Percentiles rank a stretch among this genome's conserved stretches.
Conservation (phyloP, 2,113 vertebrate genomes). For the Cyprinodon variegatus region DNA sequence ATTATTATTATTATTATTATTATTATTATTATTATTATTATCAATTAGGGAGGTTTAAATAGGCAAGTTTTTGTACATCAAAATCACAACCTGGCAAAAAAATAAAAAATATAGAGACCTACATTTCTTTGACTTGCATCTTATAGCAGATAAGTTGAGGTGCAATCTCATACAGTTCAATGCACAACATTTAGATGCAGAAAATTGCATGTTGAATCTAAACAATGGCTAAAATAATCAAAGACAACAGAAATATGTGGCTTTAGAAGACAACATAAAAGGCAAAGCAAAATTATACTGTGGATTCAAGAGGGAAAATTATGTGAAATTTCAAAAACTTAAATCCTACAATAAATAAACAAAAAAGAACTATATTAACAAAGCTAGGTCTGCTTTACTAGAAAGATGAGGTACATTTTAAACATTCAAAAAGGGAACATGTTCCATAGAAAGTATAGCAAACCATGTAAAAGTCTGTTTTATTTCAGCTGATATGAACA, state of each 20-base stretch:
- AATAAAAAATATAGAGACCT: constrained; percentile 44
- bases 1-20: too few relatives aligned
- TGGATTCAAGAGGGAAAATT: not conserved
- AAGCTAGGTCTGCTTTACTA: not conserved
- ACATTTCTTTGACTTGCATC: constrained; percentile 49
- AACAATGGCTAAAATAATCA: constrained; percentile 36
- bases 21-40: too few relatives aligned
- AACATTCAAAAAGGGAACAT: constrained; percentile 6
- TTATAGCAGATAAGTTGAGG: constrained; percentile 48
- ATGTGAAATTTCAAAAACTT: not conserved
- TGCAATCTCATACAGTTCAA: constrained; percentile 26
- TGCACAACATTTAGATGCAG: constrained; percentile 12
- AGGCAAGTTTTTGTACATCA: constrained; percentile 33
- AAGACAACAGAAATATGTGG: constrained; percentile 12
- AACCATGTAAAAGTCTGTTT: constrained; percentile 22
- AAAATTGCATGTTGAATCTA: constrained; percentile 29
- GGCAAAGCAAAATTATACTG: not conserved
- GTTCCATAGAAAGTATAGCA: not conserved
- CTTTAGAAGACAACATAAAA: constrained; percentile 17
- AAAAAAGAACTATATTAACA: not conserved
- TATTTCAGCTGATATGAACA: constrained; percentile 35
- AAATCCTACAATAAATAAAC: not conserved
- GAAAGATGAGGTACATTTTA: not conserved
- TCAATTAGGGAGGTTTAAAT: constrained; percentile 13
- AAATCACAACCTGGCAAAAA: constrained; percentile 60